Evolutionary conservation across 2,888 invertebrate genomes (phyloP).

Genomic region (Drosophila vallismaia): DNA sequence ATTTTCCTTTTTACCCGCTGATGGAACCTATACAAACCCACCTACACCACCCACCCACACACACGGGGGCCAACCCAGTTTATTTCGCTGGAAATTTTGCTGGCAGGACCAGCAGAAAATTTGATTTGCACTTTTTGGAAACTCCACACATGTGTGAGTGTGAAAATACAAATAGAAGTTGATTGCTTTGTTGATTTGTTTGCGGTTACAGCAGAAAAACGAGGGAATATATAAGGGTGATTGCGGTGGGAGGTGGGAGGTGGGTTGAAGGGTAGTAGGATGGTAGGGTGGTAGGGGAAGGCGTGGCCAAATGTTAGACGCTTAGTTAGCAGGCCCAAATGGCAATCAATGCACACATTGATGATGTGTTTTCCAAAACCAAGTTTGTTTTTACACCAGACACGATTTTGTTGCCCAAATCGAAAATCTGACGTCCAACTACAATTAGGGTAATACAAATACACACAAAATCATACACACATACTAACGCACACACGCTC

Average conservation of each 20-base stretch:
- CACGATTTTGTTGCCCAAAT: slow-evolving; percentile 43
- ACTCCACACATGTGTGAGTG: slow-evolving; percentile 47
- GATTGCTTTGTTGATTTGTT: slow-evolving; percentile 80
- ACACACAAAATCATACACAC: not conserved
- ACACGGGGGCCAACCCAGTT: not conserved
- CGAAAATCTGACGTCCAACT: slow-evolving; percentile 49
- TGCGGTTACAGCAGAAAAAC: slow-evolving; percentile 67
- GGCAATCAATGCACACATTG: slow-evolving; percentile 77
- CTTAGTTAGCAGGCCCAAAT: slow-evolving; percentile 71
- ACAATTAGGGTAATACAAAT: slow-evolving; percentile 40
- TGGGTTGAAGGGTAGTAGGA: not conserved
- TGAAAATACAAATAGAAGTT: slow-evolving; percentile 78
- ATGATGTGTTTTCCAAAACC: slow-evolving; percentile 39
- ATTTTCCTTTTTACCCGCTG: not conserved
- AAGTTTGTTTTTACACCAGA: slow-evolving; percentile 19
- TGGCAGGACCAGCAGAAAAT: slow-evolving; percentile 58
- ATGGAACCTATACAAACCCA: slow-evolving; percentile 1
- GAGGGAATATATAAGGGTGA: slow-evolving; percentile 13
- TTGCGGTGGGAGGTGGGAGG: not conserved
- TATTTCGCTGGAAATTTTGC: slow-evolving; percentile 60
- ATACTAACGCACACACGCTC: not conserved
- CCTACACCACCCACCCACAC: not conserved
- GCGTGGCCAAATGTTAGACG: slow-evolving; percentile 68
- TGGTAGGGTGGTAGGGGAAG: slow-evolving; percentile 13
- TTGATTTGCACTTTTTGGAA: slow-evolving; percentile 75